Conservation (phyloP, 2,797 vertebrate genomes). For the Cossypha niveicapilla region DNA sequence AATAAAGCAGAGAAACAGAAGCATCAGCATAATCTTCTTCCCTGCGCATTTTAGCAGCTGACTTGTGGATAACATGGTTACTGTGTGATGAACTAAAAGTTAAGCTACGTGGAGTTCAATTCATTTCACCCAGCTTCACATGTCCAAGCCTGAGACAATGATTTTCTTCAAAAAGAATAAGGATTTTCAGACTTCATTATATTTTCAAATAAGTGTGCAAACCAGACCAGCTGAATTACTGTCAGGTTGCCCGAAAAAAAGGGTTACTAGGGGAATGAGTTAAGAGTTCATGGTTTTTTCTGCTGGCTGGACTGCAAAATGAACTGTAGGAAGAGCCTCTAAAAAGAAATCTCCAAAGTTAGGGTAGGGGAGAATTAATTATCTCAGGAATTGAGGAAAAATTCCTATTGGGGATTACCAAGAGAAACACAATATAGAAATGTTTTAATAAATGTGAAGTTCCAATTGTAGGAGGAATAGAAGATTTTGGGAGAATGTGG, state of each 20-base stretch:
- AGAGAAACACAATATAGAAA: not conserved
- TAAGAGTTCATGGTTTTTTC: not conserved
- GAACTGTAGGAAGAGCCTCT: not conserved
- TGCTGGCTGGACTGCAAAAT: not conserved
- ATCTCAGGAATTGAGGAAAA: not conserved
- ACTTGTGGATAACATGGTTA: not conserved
- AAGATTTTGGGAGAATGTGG: not conserved
- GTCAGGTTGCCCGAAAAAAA: not conserved
- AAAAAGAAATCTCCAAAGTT: not conserved
- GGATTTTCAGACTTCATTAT: not conserved
- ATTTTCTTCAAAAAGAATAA: not conserved
- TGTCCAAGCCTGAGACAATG: not conserved
- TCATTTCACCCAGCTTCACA: not conserved
- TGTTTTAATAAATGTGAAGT: not conserved
- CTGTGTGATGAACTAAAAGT: not conserved
- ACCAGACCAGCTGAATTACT: not conserved
- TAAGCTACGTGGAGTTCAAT: not conserved
- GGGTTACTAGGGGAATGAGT: not conserved
- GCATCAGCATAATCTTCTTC: not conserved
- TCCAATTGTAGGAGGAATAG: not conserved
- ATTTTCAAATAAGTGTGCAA: not conserved
- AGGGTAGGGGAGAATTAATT: not conserved
- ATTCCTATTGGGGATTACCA: not conserved
- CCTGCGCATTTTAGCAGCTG: not conserved
- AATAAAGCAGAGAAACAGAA: not conserved